Percentiles rank a stretch among this genome's conserved stretches.
Conservation (phyloP, 1,140 invertebrate genomes). For the Sitobion miscanthi region DNA sequence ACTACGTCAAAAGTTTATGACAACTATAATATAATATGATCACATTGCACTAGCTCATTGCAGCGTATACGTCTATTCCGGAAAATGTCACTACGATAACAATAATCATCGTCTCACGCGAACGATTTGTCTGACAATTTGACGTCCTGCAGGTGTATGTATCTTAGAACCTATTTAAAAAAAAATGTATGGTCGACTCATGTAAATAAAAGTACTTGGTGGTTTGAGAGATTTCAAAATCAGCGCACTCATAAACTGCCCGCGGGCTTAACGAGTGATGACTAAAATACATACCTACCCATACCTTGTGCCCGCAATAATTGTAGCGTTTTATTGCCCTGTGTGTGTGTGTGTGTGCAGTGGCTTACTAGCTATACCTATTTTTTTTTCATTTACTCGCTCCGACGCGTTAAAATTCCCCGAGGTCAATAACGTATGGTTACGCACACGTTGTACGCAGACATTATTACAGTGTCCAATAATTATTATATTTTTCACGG, state of each 20-base stretch:
- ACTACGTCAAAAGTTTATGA: not conserved
- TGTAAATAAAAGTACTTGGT: not conserved
- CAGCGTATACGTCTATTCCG: too few species aligned
- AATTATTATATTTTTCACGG: not conserved
- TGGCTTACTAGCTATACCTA: not conserved
- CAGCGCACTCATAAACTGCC: not conserved
- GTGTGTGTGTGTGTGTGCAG: not conserved
- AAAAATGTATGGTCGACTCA: not conserved
- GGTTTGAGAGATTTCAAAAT: not conserved
- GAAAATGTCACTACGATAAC: not conserved
- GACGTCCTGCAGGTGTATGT: not conserved
- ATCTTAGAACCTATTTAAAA: not conserved
- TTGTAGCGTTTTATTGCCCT: not conserved
- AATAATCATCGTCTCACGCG: not conserved
- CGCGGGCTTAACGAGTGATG: not conserved
- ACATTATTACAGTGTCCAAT: not conserved
- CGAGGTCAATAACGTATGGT: not conserved
- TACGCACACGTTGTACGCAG: not conserved
- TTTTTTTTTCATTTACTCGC: slow-evolving; percentile 14
- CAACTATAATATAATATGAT: not conserved
- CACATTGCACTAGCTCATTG: not conserved
- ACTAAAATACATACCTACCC: not conserved
- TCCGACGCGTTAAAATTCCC: not conserved
- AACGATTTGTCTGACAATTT: not conserved
- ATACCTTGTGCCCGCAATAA: not conserved